Percentiles rank a stretch among this genome's conserved stretches.
Evolutionary conservation across 2,797 vertebrate genomes (phyloP).

Genomic region (Melanotaenia pygmaea): DNA sequence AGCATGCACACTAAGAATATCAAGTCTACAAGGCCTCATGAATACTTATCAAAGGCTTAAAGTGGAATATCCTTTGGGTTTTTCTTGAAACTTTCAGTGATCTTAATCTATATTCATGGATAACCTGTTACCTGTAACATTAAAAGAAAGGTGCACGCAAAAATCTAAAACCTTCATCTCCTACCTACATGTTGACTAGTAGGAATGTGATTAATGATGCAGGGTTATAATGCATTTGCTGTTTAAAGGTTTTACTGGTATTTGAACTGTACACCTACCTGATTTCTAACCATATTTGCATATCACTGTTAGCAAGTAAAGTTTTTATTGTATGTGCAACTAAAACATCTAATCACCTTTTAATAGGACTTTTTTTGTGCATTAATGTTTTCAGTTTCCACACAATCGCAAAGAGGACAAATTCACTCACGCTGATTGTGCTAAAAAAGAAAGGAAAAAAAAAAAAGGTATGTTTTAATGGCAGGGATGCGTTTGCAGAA

Average conservation of each 20-base stretch:
- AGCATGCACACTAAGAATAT: neutral
- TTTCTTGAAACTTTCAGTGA: conserved; percentile 17
- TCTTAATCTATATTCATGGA: conserved; percentile 20
- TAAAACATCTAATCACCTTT: too few species aligned
- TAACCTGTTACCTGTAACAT: conserved; percentile 9
- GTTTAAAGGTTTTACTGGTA: neutral
- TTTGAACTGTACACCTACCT: neutral
- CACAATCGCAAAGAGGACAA: neutral
- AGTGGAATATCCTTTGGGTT: conserved; percentile 6
- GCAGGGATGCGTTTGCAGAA: neutral
- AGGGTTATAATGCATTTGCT: neutral
- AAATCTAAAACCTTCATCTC: neutral
- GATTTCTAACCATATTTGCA: too few species aligned
- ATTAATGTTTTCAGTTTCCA: neutral
- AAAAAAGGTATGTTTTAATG: neutral
- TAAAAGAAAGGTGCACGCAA: neutral
- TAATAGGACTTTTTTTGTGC: too few species aligned
- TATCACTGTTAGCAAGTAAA: too few species aligned
- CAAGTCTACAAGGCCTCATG: neutral
- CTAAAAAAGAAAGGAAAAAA: neutral
- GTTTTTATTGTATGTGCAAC: neutral
- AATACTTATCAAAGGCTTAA: conserved; percentile 28
- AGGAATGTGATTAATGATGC: neutral
- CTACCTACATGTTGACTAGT: neutral
- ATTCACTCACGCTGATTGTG: neutral